Base-by-base conservation (phyloP, 2,113 vertebrate species). In the Meriones unguiculatus region DNA sequence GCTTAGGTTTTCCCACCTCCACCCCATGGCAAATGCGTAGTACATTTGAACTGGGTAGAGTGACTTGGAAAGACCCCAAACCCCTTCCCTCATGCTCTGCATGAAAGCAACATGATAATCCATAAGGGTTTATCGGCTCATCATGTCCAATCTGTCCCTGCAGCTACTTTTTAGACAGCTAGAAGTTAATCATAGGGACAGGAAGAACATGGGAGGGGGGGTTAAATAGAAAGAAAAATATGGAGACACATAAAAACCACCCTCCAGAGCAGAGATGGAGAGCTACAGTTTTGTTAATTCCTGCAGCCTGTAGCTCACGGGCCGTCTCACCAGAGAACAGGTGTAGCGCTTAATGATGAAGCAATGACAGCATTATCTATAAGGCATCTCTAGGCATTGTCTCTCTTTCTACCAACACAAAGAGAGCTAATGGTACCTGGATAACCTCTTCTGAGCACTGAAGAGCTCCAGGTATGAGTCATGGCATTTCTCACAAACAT, bases 11-110 rank as follows among this genome's bases (percentile, higher is more conserved):
- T 32, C 15, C 73, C 18, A n/a, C 4, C 57, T 57, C 57, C 15
- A 72, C n/a, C n/a, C 20, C n/a, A 9, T 11, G 1, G 62, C 70
- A 30, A 52, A 0, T 35, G 10, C 7, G 12, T 3, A 0, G 20
- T 1, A 20, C 3, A 4, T 35, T 18, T 12, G 32, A 18, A 32
- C 65, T 28, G 9, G 2, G 54, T 65, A n/a, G 46, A n/a, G 69
- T 77, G 25, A 50, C 28, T 28, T 11, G 10, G n/a, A 30, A 28
- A 24, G 25, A 67, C 25, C 50, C 22, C 50, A 14, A 62, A 28
- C 30, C 12, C 75, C 30, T 72, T 35, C 64, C 52, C 57, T 46
- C 11, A 52, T 13, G n/a, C 15, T 52, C 1, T 50, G 24, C 9
- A 5, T 32, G 24, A 35, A 32, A 57, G 32, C 50, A 76, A 8